Conservation (phyloP, 92 coral and sea anemone genomes). For the Porites rus region DNA sequence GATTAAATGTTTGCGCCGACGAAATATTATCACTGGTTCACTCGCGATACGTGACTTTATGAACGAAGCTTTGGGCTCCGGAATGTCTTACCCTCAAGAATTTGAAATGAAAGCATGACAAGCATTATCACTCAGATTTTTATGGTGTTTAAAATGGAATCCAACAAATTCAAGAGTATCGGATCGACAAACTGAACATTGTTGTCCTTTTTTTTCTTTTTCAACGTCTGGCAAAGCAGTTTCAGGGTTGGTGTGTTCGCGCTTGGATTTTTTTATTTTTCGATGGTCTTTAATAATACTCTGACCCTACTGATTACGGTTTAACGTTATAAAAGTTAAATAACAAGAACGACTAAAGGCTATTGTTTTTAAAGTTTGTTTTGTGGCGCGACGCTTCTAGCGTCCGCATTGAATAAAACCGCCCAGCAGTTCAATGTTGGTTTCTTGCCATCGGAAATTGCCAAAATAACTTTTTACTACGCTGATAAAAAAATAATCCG, state of each 20-base stretch:
- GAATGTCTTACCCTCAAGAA: background rate
- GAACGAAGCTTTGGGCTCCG: background rate
- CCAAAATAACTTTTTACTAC: background rate
- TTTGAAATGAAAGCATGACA: constrained; percentile 16
- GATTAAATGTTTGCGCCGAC: constrained; percentile 3
- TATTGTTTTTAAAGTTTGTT: constrained; percentile 30
- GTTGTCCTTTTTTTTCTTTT: constrained; percentile 10
- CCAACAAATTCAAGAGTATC: constrained; percentile 1
- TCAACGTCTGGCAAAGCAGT: background rate
- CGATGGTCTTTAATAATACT: background rate
- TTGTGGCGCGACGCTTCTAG: constrained; percentile 39
- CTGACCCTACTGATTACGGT: background rate
- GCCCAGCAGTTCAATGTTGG: constrained; percentile 2
- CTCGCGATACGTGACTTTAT: constrained; percentile 4
- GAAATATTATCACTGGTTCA: background rate
- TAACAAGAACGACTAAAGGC: constrained; percentile 18
- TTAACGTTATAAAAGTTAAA: constrained; percentile 8
- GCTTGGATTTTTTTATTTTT: background rate
- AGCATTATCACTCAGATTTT: constrained; percentile 4
- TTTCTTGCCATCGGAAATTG: constrained; percentile 11
- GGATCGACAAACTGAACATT: background rate
- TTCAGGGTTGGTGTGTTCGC: background rate
- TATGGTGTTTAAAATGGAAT: constrained; percentile 14
- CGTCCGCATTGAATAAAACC: constrained; percentile 15
- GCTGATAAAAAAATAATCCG: background rate